Conservation (phyloP, 2,797 vertebrate genomes). For the Chaetodon trifasciatus region DNA sequence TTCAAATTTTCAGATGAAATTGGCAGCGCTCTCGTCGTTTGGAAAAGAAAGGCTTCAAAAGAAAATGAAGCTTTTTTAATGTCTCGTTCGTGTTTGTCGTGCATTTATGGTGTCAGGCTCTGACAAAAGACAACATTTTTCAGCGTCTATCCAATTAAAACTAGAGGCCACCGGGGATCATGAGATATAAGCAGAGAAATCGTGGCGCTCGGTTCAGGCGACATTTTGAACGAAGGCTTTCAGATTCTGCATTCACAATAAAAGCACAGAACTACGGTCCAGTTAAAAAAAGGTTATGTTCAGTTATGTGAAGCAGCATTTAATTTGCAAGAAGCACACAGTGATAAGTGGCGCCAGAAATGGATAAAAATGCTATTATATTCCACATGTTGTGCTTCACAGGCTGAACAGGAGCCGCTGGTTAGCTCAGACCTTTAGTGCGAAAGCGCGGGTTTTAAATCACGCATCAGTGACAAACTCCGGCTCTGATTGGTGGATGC, state of each 20-base stretch:
- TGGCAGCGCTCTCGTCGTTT: neutral
- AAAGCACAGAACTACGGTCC: neutral
- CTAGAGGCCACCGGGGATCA: neutral
- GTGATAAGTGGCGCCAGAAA: neutral
- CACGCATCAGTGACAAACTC: neutral
- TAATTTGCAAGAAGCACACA: neutral
- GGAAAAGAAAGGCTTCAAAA: neutral
- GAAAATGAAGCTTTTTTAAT: neutral
- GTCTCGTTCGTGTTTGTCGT: no score
- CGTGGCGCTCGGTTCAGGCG: neutral
- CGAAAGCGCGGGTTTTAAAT: neutral
- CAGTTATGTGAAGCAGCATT: neutral
- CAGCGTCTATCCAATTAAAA: neutral
- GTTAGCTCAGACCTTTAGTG: neutral
- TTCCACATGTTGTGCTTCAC: neutral
- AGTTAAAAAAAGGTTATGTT: neutral
- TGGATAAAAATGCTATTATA: neutral
- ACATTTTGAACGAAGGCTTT: neutral
- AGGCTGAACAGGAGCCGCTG: neutral
- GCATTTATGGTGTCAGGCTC: neutral
- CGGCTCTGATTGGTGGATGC: neutral
- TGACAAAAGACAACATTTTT: neutral
- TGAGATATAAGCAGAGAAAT: neutral
- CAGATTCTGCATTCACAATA: neutral
- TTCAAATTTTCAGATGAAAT: slow-evolving; percentile 2